Percentiles rank a stretch among this genome's conserved stretches.
These are phyloP conservation scores for Drosophila anomelani DNA, from an alignment of 2,888 invertebrate genomes.

Conservation along the genomic window DNA sequence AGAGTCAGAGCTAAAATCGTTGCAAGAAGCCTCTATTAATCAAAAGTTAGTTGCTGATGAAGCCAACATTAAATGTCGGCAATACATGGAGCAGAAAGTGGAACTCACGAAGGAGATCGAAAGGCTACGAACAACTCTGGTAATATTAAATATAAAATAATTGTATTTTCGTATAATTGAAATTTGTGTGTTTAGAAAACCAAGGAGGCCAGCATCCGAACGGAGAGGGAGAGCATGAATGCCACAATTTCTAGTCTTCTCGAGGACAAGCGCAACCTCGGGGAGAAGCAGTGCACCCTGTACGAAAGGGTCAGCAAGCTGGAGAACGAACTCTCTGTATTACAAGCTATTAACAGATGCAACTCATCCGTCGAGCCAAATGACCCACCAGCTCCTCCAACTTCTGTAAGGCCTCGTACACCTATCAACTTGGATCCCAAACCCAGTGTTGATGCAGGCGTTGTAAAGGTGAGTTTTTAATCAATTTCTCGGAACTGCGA, in stretches of 20 bases:
- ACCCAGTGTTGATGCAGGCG: not conserved
- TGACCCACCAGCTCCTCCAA: slow-evolving; percentile 36
- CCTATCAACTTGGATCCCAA: slow-evolving; percentile 51
- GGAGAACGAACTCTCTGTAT: slow-evolving; percentile 50
- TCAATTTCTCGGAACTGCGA: not conserved
- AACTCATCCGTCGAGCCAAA: slow-evolving; percentile 51
- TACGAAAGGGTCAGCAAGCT: slow-evolving; percentile 47
- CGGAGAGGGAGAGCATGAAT: slow-evolving; percentile 48
- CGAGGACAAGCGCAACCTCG: slow-evolving; percentile 60
- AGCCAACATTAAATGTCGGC: not conserved
- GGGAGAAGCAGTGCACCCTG: slow-evolving; percentile 55
- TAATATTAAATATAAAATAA: not conserved
- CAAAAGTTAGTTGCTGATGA: not conserved
- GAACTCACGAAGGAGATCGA: not conserved
- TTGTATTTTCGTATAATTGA: not conserved
- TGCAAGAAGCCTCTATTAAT: not conserved
- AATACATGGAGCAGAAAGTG: not conserved
- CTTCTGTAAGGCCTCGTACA: not conserved
- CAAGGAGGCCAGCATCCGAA: slow-evolving; percentile 41
- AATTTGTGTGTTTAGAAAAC: slow-evolving; percentile 39
- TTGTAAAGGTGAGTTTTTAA: slow-evolving; percentile 57
- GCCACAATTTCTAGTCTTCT: slow-evolving; percentile 55
- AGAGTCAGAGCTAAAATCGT: not conserved
- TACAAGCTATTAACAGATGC: slow-evolving; percentile 33
- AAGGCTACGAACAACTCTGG: not conserved